phyloP scores from a whole-genome alignment of 2,113 vertebrate genomes.

The Lagopus leucura region DNA sequence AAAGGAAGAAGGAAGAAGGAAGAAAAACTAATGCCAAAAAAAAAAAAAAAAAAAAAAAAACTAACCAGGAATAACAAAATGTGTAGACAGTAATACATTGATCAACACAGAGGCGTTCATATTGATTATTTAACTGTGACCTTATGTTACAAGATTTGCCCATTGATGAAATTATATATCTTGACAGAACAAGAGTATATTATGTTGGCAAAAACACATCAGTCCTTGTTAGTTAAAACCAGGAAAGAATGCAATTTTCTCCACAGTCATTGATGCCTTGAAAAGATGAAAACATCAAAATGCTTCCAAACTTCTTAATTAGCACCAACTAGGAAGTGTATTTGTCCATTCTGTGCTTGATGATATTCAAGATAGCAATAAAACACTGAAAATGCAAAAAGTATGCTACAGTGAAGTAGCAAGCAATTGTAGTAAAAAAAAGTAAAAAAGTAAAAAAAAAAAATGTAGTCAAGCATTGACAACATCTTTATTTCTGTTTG shows the following conservation, averaged over 20 bases:
- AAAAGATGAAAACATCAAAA: background rate
- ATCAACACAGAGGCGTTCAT: background rate
- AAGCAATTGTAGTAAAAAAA: too few relatives aligned
- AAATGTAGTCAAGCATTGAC: background rate
- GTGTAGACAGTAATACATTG: background rate
- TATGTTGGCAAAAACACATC: background rate
- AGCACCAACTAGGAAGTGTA: background rate
- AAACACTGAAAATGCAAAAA: background rate
- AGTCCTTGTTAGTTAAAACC: background rate
- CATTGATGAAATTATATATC: background rate
- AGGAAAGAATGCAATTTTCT: background rate
- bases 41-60: background rate
- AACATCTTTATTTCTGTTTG: background rate
- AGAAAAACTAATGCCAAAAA: background rate
- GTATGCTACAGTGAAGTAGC: background rate
- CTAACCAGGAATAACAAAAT: background rate
- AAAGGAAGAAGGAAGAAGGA: too few relatives aligned
- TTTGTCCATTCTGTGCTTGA: background rate
- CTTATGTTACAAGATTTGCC: background rate
- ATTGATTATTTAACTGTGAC: background rate
- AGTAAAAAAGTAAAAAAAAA: too few relatives aligned
- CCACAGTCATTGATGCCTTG: background rate
- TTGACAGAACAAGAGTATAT: background rate
- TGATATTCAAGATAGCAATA: background rate
- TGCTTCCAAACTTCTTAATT: background rate